Evolutionary conservation across 2,113 vertebrate species (phyloP).

Genomic region (Cyprinodon tularosa): DNA sequence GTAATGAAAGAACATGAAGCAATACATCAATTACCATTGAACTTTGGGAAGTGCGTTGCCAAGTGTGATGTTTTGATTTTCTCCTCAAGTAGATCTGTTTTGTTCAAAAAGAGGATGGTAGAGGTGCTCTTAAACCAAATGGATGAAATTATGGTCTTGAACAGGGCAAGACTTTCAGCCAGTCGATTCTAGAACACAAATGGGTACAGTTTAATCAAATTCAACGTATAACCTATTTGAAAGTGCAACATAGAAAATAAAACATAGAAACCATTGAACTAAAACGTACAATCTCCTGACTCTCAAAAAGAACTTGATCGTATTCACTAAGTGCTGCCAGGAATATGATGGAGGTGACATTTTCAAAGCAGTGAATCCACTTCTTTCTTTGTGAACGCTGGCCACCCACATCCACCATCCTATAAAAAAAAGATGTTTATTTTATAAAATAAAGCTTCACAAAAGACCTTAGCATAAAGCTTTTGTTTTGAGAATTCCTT

Average conservation of each 20-base stretch:
- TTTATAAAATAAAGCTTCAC: too few relatives aligned
- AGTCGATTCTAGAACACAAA: constrained; percentile 82
- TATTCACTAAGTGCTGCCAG: constrained; percentile 90
- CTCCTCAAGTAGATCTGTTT: constrained; percentile 87
- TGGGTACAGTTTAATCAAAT: not conserved
- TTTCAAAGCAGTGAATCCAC: constrained; percentile 93
- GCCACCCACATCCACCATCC: constrained; percentile 92
- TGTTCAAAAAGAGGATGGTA: constrained; percentile 90
- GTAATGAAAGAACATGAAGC: not conserved
- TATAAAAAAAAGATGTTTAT: constrained; percentile 51
- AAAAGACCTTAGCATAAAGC: too few relatives aligned
- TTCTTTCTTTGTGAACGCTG: constrained; percentile 90
- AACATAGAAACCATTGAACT: not conserved
- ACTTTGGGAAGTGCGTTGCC: constrained; percentile 85
- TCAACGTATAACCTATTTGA: not conserved
- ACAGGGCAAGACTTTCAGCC: constrained; percentile 87
- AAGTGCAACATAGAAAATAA: not conserved
- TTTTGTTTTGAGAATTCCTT: too few relatives aligned
- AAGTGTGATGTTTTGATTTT: constrained; percentile 87
- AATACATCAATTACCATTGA: constrained; percentile 73
- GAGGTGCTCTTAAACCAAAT: constrained; percentile 87
- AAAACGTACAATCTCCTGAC: constrained; percentile 79
- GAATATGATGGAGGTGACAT: constrained; percentile 88
- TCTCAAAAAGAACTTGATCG: constrained; percentile 87
- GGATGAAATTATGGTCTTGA: constrained; percentile 85